phyloP scores from a whole-genome alignment of 2,888 invertebrate genomes.

The Limnephilus auricula region DNA sequence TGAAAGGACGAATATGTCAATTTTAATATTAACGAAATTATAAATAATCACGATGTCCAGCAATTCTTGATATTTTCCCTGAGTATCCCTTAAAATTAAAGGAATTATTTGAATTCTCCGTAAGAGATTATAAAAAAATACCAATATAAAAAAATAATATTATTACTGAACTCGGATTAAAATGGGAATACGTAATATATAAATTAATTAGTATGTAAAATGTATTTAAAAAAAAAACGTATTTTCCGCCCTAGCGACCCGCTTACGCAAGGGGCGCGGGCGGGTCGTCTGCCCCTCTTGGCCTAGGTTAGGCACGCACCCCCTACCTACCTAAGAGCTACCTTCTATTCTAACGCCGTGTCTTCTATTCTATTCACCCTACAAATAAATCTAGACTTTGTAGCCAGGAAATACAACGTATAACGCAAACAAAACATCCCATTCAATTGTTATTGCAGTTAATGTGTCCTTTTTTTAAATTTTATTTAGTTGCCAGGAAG shows the following conservation, averaged over 20 bases:
- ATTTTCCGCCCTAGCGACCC: conserved; percentile 38
- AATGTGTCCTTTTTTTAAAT: not conserved
- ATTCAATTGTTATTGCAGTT: not conserved
- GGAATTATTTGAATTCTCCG: not conserved
- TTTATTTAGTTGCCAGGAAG: no score
- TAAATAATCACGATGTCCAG: no score
- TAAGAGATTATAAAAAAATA: not conserved
- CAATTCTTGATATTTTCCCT: no score
- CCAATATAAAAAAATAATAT: not conserved
- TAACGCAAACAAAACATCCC: not conserved
- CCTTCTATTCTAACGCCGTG: no score
- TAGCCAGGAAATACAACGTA: not conserved
- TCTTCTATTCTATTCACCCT: not conserved
- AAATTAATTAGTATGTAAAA: not conserved
- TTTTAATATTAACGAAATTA: no score
- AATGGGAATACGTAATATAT: not conserved
- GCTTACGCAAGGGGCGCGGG: conserved; percentile 42
- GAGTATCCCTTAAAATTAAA: no score
- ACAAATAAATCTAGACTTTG: not conserved
- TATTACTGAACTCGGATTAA: not conserved
- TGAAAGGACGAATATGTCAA: no score
- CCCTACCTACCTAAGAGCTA: not conserved
- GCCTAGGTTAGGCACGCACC: conserved; percentile 57
- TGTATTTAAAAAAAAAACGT: not conserved
- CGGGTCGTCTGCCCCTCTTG: conserved; percentile 45